phyloP scores from a whole-genome alignment of 2,113 vertebrate species.

The Lethenteron reissneri region DNA sequence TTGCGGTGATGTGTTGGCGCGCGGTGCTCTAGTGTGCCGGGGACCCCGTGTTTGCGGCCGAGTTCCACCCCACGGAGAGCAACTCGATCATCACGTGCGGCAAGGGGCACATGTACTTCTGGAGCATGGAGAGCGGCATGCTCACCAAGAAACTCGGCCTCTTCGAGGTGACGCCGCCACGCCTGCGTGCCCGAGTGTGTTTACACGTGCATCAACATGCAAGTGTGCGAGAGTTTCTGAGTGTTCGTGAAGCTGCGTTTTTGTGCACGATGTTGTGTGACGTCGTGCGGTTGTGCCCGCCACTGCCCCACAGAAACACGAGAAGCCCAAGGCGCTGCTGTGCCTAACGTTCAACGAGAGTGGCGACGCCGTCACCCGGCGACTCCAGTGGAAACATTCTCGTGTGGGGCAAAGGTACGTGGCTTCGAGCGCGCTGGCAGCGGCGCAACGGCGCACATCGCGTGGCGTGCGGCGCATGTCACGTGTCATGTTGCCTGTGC shows the following conservation, averaged over 20 bases:
- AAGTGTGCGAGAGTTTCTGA: no score
- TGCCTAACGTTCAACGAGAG: conserved; percentile 96
- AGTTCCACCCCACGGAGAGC: conserved; percentile 53
- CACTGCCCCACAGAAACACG: conserved; percentile 62
- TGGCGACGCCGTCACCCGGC: conserved; percentile 76
- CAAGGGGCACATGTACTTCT: conserved; percentile 77
- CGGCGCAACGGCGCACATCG: no score
- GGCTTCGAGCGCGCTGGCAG: neutral
- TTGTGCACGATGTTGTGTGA: no score
- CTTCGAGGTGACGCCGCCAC: conserved; percentile 42
- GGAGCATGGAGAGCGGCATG: conserved; percentile 39
- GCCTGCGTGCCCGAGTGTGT: no score
- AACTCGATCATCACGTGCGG: conserved; percentile 59
- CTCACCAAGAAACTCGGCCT: conserved; percentile 72
- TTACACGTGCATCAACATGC: no score
- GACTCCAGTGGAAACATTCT: conserved; percentile 94
- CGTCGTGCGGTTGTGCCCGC: no score
- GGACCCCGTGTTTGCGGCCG: conserved; percentile 53
- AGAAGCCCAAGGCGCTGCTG: conserved; percentile 97
- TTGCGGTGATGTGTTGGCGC: no score
- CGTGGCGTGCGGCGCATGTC: no score
- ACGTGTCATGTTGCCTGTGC: neutral
- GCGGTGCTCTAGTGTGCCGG: conserved; percentile 37
- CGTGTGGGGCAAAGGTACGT: conserved; percentile 92
- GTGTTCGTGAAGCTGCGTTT: no score